These are phyloP conservation scores for Mesembrinibis cayennensis DNA, from an alignment of 2,113 vertebrate genomes.

Conservation along the genomic window DNA sequence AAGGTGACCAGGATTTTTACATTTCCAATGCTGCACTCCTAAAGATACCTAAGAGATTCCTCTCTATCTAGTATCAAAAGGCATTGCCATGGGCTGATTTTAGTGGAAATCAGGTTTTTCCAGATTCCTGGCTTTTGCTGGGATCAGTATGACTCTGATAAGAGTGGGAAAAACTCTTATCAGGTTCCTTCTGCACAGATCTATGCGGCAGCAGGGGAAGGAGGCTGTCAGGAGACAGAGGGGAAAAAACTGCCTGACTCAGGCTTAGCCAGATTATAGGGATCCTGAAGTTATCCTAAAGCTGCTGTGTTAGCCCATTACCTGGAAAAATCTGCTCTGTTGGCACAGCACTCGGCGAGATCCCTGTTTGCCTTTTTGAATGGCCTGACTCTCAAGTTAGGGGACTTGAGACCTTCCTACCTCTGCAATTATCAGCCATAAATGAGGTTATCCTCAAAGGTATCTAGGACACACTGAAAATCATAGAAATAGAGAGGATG, in stretches of 20 bases:
- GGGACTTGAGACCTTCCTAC: background rate
- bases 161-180: background rate
- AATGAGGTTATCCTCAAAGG: background rate
- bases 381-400: background rate
- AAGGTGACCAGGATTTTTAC: background rate
- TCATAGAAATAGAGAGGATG: background rate
- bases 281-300: background rate
- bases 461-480: background rate
- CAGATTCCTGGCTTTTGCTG: background rate
- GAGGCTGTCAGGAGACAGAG: background rate
- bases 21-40: background rate
- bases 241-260: background rate
- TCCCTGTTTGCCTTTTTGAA: background rate
- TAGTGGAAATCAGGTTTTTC: background rate
- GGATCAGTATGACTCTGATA: background rate
- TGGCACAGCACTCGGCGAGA: background rate
- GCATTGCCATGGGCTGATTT: background rate
- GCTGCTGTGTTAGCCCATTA: background rate
- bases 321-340: background rate
- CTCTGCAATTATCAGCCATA: background rate
- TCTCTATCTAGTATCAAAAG: background rate
- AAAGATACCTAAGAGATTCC: background rate
- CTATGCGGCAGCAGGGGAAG: background rate
- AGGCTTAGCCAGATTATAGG: background rate
- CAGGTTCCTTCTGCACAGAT: background rate